Evolutionary conservation across 2,888 invertebrate species (phyloP), one percentile per base, ranked within the genome.

Genomic region (Oligia latruncula): DNA sequence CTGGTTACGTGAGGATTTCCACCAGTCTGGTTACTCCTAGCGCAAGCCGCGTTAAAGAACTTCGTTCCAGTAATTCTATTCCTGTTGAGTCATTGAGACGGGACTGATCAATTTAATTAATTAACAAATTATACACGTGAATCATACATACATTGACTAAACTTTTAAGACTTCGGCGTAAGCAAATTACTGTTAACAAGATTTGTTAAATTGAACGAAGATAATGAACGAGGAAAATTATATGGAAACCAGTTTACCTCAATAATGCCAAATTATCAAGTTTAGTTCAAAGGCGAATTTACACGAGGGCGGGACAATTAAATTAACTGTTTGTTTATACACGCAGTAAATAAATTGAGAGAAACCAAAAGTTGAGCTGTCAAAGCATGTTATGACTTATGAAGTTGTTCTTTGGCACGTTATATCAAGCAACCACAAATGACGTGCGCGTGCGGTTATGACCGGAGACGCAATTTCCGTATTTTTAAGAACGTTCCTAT

Each of bases 161-260:
- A 77, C 71, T 84, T 71, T 71, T 81, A 81, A 67, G 81, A 71
- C 81, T 81, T 85, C 83, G 43, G 62, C 4, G 13, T 71, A 71
- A 77, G 67, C 60, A 81, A 67, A 81, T 82, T 82, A 85, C 71
- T 52, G 74, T 67, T 80, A 84, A 81, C 60, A 67, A 85, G 85
- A 84, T 81, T 77, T 40, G 20, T n/a, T 60, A 46, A 75, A 83
- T 75, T 68, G 4, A 60, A 74, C 29, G 9, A 74, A 74, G 64
- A 77, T 60, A 70, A 55, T 43, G 35, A n/a, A 74, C 13, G 13
- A 84, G 77, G 73, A 81, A 81, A 66, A 77, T 62, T 74, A n/a
- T 52, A 78, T 23, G 40, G 13, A 68, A 76, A 67, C 70, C 55
- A 43, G 62, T 71, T 81, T 71, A 66, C 52, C 40, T 75, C 40